These are phyloP conservation scores for Chiloscyllium plagiosum DNA, from an alignment of 2,113 vertebrate genomes.

Conservation along the genomic window DNA sequence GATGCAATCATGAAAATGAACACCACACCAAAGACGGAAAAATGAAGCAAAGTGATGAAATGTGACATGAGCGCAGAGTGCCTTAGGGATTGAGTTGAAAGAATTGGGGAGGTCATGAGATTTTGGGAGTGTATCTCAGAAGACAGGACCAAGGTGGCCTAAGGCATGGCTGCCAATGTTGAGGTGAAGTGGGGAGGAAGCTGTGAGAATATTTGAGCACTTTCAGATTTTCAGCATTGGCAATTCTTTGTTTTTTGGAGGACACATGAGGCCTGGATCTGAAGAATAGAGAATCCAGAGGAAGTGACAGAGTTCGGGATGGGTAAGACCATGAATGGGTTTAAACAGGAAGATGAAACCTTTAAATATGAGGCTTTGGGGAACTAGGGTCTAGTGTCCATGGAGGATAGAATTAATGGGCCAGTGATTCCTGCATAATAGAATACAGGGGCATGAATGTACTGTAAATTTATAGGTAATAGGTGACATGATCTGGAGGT, in stretches of 20 bases:
- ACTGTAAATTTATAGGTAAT: not conserved
- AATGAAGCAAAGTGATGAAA: not conserved
- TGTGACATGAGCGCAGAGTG: not conserved
- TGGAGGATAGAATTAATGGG: not conserved
- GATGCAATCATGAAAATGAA: not conserved
- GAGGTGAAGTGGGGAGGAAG: not conserved
- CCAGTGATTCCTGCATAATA: not conserved
- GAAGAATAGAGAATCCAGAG: not conserved
- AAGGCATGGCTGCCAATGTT: not conserved
- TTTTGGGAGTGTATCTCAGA: not conserved
- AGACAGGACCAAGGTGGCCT: not conserved
- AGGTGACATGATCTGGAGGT: not conserved
- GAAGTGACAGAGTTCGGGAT: not conserved
- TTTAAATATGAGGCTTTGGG: not conserved
- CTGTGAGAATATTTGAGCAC: not conserved
- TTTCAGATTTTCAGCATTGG: no score
- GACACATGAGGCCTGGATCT: not conserved
- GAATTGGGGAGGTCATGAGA: not conserved
- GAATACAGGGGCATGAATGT: not conserved
- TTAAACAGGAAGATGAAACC: not conserved
- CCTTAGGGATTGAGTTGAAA: not conserved
- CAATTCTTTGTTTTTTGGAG: no score
- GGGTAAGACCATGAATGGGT: not conserved
- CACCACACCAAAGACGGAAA: not conserved
- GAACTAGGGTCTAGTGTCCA: not conserved